These are phyloP conservation scores for Enteromius afrohamiltoni DNA, from an alignment of 2,797 vertebrate genomes.

Conservation along the genomic window DNA sequence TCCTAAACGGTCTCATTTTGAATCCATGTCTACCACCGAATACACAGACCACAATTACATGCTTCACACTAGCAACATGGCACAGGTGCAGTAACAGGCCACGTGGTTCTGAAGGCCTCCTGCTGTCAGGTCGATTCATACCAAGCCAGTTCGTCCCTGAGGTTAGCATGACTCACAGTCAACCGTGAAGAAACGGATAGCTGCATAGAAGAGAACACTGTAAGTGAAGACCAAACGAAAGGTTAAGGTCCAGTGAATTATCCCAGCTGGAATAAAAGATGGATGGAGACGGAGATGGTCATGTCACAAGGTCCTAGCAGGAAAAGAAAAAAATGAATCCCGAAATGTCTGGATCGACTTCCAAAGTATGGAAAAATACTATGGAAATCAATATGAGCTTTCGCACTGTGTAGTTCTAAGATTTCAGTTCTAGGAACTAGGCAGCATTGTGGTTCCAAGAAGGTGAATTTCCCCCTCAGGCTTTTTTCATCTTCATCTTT, in stretches of 20 bases:
- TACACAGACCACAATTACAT: neutral
- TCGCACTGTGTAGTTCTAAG: neutral
- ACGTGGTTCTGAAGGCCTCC: conserved; percentile 32
- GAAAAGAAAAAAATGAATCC: neutral
- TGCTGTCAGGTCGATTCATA: conserved; percentile 26
- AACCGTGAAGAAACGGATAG: conserved; percentile 34
- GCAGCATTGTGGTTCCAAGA: too few species aligned
- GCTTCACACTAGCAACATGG: neutral
- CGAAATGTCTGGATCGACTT: neutral
- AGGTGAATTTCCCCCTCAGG: too few species aligned
- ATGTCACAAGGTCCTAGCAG: neutral
- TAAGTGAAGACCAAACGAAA: conserved; percentile 15
- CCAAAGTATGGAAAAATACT: neutral
- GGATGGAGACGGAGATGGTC: conserved; percentile 1
- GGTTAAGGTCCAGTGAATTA: conserved; percentile 20
- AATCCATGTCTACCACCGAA: neutral
- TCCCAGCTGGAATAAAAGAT: neutral
- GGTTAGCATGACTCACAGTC: conserved; percentile 27
- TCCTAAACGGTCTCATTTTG: neutral
- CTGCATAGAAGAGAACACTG: conserved; percentile 18
- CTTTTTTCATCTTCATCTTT: too few species aligned
- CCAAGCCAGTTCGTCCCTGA: conserved; percentile 21
- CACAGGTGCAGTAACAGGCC: conserved; percentile 15
- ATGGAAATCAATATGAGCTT: neutral
- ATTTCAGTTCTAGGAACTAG: too few species aligned